phyloP scores from a whole-genome alignment of 2,113 vertebrate genomes.

The Phoenicopterus ruber region DNA sequence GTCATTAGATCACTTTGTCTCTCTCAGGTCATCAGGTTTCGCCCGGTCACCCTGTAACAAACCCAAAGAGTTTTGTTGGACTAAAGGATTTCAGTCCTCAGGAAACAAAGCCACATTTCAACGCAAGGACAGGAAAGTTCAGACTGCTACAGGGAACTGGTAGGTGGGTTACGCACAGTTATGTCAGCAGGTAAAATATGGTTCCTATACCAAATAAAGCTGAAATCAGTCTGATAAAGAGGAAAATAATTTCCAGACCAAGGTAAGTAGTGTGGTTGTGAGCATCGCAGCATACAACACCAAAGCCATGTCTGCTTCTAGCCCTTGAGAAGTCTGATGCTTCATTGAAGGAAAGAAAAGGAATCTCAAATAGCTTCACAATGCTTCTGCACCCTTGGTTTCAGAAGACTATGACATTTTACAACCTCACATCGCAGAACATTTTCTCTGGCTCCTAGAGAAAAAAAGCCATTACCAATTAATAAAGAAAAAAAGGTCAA shows the following conservation, averaged over 20 bases:
- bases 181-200: background rate
- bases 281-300: background rate
- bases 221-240: background rate
- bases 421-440: fast-evolving
- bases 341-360: background rate
- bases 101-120: background rate
- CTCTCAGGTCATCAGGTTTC: background rate
- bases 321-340: background rate
- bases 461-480: background rate
- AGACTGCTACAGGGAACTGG: background rate
- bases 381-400: background rate
- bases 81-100: background rate
- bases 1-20: background rate
- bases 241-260: background rate
- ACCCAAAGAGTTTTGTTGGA: background rate
- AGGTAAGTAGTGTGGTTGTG: background rate
- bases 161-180: background rate
- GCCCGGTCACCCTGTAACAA: background rate
- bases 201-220: background rate
- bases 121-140: background rate
- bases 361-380: background rate
- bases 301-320: background rate
- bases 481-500: background rate
- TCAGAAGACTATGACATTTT: background rate
- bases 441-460: background rate